phyloP scores from a whole-genome alignment of 92 coral and sea anemone genomes.

The Epizoanthus scotinus region DNA sequence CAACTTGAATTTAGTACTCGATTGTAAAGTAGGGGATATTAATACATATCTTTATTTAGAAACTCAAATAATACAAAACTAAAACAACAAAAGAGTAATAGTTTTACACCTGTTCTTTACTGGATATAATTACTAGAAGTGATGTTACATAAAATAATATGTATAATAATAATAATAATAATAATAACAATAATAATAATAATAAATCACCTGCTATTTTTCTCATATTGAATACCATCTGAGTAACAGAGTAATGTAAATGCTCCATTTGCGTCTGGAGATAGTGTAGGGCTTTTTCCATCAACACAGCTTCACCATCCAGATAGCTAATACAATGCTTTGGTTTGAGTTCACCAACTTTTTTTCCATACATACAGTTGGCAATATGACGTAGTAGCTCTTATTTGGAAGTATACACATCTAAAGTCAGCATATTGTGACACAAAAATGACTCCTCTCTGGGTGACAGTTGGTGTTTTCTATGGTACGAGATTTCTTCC shows the following conservation, averaged over 20 bases:
- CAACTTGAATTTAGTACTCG: no score
- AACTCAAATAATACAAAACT: no score
- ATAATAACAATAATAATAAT: no score
- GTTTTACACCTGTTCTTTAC: no score
- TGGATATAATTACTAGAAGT: no score
- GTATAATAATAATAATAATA: no score
- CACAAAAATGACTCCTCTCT: constrained; percentile 26
- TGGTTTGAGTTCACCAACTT: not conserved
- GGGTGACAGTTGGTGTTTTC: constrained; percentile 13
- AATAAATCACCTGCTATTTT: constrained; percentile 37
- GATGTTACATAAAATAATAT: no score
- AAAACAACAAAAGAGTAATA: no score
- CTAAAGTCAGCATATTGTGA: constrained; percentile 12
- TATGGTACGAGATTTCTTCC: constrained; percentile 26
- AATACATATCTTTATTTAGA: no score
- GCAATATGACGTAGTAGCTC: constrained; percentile 25
- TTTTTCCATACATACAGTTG: constrained; percentile 37
- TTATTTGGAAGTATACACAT: not conserved
- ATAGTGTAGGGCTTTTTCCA: not conserved
- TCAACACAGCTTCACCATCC: not conserved
- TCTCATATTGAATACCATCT: constrained; percentile 33
- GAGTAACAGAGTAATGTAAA: constrained; percentile 29
- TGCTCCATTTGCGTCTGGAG: constrained; percentile 34
- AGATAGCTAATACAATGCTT: not conserved
- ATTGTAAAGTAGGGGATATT: no score